phyloP scores from a whole-genome alignment of 35 echinoderm and acorn worm genomes.

The Diadema setosum region DNA sequence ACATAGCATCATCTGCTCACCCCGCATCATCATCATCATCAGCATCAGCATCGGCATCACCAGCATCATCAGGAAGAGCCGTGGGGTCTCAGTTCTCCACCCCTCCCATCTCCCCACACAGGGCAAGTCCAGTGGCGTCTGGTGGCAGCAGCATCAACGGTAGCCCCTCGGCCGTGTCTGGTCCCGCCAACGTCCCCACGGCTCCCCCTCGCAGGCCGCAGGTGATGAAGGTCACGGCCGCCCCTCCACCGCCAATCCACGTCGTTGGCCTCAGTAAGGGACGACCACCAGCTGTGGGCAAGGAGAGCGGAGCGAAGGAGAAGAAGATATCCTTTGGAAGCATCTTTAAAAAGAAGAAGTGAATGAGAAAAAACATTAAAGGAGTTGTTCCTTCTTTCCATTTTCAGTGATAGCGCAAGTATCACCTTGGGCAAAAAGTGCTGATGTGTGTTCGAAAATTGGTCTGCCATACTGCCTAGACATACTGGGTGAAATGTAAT shows the following conservation, averaged over 20 bases:
- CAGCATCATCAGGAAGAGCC: too few relatives aligned
- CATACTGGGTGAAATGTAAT: too few relatives aligned
- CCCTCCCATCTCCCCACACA: not conserved
- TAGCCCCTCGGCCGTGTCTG: not conserved
- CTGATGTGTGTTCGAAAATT: too few relatives aligned
- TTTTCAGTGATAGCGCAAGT: too few relatives aligned
- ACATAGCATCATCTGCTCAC: not conserved
- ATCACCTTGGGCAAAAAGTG: too few relatives aligned
- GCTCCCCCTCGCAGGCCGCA: not conserved
- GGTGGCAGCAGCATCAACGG: not conserved
- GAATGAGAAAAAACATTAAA: too few relatives aligned
- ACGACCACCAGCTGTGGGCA: not conserved
- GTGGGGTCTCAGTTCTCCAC: too few relatives aligned
- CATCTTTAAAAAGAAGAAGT: slow-evolving; percentile 16
- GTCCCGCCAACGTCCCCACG: not conserved
- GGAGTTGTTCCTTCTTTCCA: too few relatives aligned
- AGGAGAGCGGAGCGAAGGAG: not conserved
- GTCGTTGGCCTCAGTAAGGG: not conserved
- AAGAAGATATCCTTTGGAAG: not conserved
- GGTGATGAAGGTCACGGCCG: not conserved
- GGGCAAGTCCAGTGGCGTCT: not conserved
- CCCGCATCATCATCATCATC: too few relatives aligned
- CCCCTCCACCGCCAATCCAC: not conserved
- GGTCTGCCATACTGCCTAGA: too few relatives aligned
- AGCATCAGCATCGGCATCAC: too few relatives aligned